Evolutionary conservation across 1,140 invertebrate genomes (phyloP).

Genomic region (Rhopalosiphum maidis): DNA sequence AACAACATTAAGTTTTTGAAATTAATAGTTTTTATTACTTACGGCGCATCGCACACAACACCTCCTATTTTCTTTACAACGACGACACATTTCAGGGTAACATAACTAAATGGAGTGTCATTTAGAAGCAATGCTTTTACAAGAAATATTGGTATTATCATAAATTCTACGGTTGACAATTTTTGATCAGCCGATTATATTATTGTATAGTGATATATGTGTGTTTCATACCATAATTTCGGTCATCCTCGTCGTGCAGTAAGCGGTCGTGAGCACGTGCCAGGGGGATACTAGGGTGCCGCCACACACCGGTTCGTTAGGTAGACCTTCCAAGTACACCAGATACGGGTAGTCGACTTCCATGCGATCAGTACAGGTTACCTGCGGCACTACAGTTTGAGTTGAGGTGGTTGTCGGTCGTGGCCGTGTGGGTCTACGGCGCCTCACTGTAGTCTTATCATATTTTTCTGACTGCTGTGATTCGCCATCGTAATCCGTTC

Average conservation of each 20-base stretch:
- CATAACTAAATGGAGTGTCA: not conserved
- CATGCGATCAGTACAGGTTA: not conserved
- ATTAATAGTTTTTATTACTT: not conserved
- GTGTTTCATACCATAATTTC: not conserved
- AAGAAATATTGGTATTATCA: not conserved
- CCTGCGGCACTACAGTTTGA: not conserved
- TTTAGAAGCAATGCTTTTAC: not conserved
- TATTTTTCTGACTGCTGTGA: not conserved
- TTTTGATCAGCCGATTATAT: not conserved
- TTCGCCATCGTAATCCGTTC: too few species aligned
- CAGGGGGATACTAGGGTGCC: not conserved
- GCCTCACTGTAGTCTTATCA: not conserved
- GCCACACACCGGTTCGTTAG: conserved; percentile 18
- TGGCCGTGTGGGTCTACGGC: not conserved
- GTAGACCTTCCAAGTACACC: conserved; percentile 1
- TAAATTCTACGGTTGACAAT: not conserved
- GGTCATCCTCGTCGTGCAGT: conserved; percentile 16
- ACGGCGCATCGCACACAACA: not conserved
- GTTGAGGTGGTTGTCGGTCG: not conserved
- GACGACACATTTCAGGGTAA: not conserved
- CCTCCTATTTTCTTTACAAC: not conserved
- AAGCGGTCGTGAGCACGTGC: conserved; percentile 36
- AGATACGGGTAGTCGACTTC: not conserved
- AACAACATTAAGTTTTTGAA: not conserved
- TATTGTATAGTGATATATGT: not conserved